Percentiles rank a stretch among this genome's conserved stretches.
phyloP scores from a whole-genome alignment of 1,140 invertebrate genomes.

The Drosophila chauvacae region DNA sequence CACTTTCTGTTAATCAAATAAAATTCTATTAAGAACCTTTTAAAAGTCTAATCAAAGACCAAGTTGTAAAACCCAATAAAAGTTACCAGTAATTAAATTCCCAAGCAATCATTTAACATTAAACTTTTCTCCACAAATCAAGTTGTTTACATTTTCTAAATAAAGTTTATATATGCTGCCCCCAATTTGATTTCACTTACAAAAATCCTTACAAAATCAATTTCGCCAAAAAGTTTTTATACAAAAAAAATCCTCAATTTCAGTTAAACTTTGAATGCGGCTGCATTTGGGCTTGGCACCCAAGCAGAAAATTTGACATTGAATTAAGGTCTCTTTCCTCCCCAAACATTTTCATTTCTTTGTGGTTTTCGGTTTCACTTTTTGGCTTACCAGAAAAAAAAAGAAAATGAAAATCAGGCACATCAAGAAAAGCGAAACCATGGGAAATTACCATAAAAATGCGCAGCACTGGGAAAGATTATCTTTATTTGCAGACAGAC shows the following conservation, averaged over 20 bases:
- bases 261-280: slow-evolving; percentile 26
- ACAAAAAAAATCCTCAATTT: slow-evolving; percentile 27
- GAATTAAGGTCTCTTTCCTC: slow-evolving; percentile 48
- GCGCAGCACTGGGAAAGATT: slow-evolving; percentile 70
- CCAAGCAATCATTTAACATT: slow-evolving; percentile 1
- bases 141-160: slow-evolving; percentile 1
- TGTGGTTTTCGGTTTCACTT: slow-evolving; percentile 32
- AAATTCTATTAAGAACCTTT: not conserved
- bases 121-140: not conserved
- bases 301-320: slow-evolving; percentile 47
- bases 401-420: slow-evolving; percentile 1
- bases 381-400: slow-evolving; percentile 11
- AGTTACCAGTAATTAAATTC: not conserved
- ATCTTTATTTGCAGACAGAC: slow-evolving; percentile 70
- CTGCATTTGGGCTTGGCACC: slow-evolving; percentile 33
- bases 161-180: slow-evolving; percentile 3
- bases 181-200: slow-evolving; percentile 15
- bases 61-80: not conserved
- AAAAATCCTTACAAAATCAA: slow-evolving; percentile 29
- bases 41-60: not conserved
- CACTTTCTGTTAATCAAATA: not conserved
- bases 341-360: slow-evolving; percentile 46
- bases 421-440: slow-evolving; percentile 20
- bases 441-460: slow-evolving; percentile 79
- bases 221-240: slow-evolving; percentile 22